phyloP scores from a whole-genome alignment of 2,888 invertebrate species.

The Perizoma affinitatum region DNA sequence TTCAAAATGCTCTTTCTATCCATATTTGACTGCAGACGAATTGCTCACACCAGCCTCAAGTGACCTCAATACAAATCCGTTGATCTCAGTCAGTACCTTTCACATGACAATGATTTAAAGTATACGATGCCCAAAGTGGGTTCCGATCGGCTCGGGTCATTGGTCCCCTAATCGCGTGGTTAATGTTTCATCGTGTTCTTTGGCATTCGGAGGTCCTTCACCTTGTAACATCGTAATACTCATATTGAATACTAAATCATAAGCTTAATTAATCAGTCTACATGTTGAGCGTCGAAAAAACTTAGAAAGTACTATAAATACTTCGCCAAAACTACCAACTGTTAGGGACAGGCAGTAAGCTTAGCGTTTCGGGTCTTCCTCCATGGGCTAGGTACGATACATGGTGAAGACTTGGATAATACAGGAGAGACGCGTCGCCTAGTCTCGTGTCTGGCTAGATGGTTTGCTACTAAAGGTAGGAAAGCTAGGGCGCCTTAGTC shows the following conservation, averaged over 20 bases:
- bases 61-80: conserved; percentile 21
- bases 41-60: conserved; percentile 14
- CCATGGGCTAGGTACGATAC: too few relatives aligned
- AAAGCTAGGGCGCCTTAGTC: too few relatives aligned
- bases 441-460: too few relatives aligned
- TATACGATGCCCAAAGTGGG: conserved; percentile 41
- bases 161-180: conserved; percentile 70
- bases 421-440: too few relatives aligned
- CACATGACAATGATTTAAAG: conserved; percentile 36
- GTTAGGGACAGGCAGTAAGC: too few relatives aligned
- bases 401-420: too few relatives aligned
- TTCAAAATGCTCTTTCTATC: too few relatives aligned
- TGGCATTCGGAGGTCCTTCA: conserved; percentile 47
- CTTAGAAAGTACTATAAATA: too few relatives aligned
- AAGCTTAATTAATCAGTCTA: conserved; percentile 21
- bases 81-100: conserved; percentile 18
- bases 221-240: conserved; percentile 38
- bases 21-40: conserved; percentile 13
- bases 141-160: conserved; percentile 58
- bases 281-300: background rate
- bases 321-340: too few relatives aligned
- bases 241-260: conserved; percentile 41
- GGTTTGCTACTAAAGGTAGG: too few relatives aligned
- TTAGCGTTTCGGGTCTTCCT: too few relatives aligned
- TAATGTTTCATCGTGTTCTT: conserved; percentile 42